Evolutionary conservation across 2,888 invertebrate species (phyloP).

Genomic region (Parnassius apollo): DNA sequence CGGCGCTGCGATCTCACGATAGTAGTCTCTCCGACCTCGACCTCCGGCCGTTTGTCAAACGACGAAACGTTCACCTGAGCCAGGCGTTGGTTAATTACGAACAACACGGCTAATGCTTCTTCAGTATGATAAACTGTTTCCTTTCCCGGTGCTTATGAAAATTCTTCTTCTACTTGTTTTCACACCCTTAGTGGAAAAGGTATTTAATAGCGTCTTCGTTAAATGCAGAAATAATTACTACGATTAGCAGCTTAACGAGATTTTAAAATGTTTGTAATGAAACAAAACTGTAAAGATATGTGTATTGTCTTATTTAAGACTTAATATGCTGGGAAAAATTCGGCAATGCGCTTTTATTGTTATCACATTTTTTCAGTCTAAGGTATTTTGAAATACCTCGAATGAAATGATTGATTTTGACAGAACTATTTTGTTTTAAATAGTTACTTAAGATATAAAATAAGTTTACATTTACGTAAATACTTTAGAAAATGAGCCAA

Average conservation of each 20-base stretch:
- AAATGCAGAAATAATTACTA: conserved; percentile 7
- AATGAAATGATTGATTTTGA: too few relatives aligned
- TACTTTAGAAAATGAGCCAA: too few relatives aligned
- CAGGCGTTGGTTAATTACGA: conserved; percentile 64
- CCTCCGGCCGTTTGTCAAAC: conserved; percentile 71
- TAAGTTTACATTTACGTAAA: too few relatives aligned
- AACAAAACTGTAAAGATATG: neutral
- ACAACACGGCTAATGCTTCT: conserved; percentile 63
- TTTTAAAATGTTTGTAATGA: neutral
- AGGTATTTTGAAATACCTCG: too few relatives aligned
- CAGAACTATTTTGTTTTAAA: too few relatives aligned
- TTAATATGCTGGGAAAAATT: neutral
- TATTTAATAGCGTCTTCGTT: conserved; percentile 12
- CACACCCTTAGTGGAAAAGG: neutral
- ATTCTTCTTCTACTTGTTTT: conserved; percentile 23
- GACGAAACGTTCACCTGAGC: conserved; percentile 56
- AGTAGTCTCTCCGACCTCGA: conserved; percentile 51
- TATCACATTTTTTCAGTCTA: too few relatives aligned
- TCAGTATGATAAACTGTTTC: conserved; percentile 70
- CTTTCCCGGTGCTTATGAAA: conserved; percentile 40
- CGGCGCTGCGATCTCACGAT: conserved; percentile 53
- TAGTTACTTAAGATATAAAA: too few relatives aligned
- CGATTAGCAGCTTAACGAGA: conserved; percentile 1
- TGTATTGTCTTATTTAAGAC: neutral
- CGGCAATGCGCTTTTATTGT: too few relatives aligned